These are phyloP conservation scores for Anticlea derivata DNA, from an alignment of 2,888 invertebrate species.

Conservation along the genomic window DNA sequence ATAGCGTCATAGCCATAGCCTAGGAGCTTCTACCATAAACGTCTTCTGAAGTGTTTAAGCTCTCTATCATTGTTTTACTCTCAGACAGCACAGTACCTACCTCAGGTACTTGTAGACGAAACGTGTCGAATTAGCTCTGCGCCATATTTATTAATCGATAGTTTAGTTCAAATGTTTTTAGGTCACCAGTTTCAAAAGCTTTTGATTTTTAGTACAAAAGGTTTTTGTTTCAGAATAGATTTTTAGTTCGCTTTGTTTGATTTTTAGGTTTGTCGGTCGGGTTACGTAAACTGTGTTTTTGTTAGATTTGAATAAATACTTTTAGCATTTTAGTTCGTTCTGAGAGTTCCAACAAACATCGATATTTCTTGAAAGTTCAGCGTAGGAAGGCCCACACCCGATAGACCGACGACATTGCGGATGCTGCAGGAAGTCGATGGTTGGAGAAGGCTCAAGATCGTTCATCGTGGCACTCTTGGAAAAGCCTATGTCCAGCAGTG, in stretches of 20 bases:
- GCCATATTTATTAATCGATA: constrained; percentile 13
- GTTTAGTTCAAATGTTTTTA: constrained; percentile 11
- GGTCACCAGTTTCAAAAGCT: background rate
- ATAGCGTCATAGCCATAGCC: too few species aligned
- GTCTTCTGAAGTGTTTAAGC: too few species aligned
- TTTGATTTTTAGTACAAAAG: constrained; percentile 11
- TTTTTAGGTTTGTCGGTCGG: background rate
- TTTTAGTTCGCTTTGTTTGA: background rate
- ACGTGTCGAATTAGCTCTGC: constrained; percentile 13
- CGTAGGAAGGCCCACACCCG: too few species aligned
- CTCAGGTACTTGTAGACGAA: background rate
- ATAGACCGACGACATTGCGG: too few species aligned
- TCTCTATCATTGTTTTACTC: background rate
- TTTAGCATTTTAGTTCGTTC: too few species aligned
- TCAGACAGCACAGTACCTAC: background rate
- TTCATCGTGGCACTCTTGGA: too few species aligned
- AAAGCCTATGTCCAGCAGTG: too few species aligned
- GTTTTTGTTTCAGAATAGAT: constrained; percentile 2
- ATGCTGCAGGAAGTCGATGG: too few species aligned
- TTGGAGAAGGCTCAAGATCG: too few species aligned
- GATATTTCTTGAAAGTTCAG: too few species aligned
- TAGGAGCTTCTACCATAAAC: too few species aligned
- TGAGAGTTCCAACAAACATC: too few species aligned
- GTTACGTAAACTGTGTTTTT: background rate
- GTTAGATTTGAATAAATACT: background rate